phyloP scores from a whole-genome alignment of 2,113 vertebrate genomes.

The Rhabdornis inornatus region DNA sequence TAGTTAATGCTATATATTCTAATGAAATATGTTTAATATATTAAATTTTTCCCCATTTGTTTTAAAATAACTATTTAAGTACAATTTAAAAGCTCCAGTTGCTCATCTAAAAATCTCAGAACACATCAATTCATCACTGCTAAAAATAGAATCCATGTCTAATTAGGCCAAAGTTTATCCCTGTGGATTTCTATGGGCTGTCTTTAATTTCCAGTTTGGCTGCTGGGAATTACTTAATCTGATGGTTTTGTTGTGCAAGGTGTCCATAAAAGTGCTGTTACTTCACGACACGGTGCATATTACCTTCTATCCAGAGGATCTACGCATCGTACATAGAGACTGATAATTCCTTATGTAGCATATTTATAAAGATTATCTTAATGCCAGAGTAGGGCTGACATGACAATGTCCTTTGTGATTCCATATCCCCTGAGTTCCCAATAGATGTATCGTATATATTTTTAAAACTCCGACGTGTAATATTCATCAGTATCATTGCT shows the following conservation, averaged over 20 bases:
- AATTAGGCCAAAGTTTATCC: conserved; percentile 33
- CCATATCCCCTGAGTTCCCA: background rate
- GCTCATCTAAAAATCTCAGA: background rate
- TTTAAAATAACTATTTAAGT: background rate
- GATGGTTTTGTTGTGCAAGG: background rate
- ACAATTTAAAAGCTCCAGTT: background rate
- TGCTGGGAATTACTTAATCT: background rate
- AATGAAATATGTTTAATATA: background rate
- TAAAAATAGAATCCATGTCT: background rate
- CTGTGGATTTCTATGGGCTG: background rate
- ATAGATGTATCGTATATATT: background rate
- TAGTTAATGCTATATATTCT: background rate
- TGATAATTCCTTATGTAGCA: background rate
- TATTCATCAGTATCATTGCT: background rate
- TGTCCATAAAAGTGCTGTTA: background rate
- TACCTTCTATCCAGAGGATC: background rate
- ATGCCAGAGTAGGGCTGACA: background rate
- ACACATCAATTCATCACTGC: background rate
- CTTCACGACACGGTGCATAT: background rate
- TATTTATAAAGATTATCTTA: background rate
- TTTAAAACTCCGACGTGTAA: background rate
- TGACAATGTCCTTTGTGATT: background rate
- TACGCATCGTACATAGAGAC: background rate
- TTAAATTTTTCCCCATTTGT: background rate
- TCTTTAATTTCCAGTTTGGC: conserved; percentile 3